A percentile compares a stretch with the other conserved stretches of the same genome.
phyloP scores from a whole-genome alignment of 2,797 vertebrate species.

The Paedocypris micromegethes region DNA sequence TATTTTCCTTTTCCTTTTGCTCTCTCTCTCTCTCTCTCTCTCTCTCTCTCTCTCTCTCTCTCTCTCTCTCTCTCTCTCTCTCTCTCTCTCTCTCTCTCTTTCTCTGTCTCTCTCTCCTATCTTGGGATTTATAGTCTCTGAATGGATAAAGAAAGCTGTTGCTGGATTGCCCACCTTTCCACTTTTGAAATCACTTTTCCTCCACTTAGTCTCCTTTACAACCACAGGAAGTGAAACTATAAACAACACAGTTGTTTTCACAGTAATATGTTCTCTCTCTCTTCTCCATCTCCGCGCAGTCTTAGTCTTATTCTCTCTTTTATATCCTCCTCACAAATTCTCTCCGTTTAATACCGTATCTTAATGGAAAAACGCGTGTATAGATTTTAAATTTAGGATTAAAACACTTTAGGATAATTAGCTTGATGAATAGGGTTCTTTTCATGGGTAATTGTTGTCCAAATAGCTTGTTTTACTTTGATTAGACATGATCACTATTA shows the following conservation, averaged over 20 bases:
- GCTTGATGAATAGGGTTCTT: slow-evolving; percentile 36
- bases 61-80: background rate
- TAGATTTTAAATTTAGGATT: slow-evolving; percentile 31
- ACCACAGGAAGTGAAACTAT: slow-evolving; percentile 17
- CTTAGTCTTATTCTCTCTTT: too few species aligned
- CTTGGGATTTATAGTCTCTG: slow-evolving; percentile 27
- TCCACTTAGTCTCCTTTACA: slow-evolving; percentile 16
- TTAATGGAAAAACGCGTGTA: slow-evolving; percentile 11
- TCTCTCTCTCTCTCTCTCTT: slow-evolving; percentile 15
- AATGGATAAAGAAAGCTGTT: slow-evolving; percentile 34
- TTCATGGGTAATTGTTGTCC: slow-evolving; percentile 28
- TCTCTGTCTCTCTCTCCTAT: background rate
- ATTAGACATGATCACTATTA: slow-evolving; percentile 33
- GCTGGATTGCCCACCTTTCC: slow-evolving; percentile 36
- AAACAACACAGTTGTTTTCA: background rate
- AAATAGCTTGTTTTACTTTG: slow-evolving; percentile 41
- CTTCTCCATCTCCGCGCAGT: too few species aligned
- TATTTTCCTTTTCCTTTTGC: background rate
- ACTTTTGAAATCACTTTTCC: slow-evolving; percentile 28
- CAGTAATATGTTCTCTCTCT: too few species aligned
- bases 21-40: slow-evolving; percentile 7
- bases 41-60: background rate
- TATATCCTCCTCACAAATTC: too few species aligned
- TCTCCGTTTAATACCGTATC: background rate
- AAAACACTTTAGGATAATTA: slow-evolving; percentile 33